Base-by-base conservation (phyloP, 2,888 invertebrate genomes). In the Rhamnusium bicolor region DNA sequence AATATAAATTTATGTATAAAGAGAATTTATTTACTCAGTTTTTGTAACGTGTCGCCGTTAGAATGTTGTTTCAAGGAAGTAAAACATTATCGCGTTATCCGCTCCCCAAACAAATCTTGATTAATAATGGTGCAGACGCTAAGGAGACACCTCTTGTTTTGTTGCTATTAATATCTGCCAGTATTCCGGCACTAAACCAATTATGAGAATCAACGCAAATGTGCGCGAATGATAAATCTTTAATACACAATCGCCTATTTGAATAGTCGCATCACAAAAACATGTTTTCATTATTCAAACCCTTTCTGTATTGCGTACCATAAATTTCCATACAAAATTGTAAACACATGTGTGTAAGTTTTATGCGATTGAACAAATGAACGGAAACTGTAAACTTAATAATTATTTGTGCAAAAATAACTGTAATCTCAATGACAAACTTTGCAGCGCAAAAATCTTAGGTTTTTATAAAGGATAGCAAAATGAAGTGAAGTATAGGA, bases 161-260 rank as follows among this genome's bases (percentile, higher is more conserved):
- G 83, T 83, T 79, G 79, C 82, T 82, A 84, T 84, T 84, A 84
- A 84, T 84, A 84, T 84, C 84, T 83, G 84, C 80, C 84, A 85
- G 75, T 78, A 80, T 78, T 78, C 81, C 77, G 74, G 80, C 83
- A 79, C 81, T 84, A 82, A 83, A 84, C 84, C 84, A 85, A 85
- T 85, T 85, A 84, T 82, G 81, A 78, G 82, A 85, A 84, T 83
- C 83, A 82, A 82, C 82, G 82, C 81, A 82, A 84, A 84, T 81
- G 83, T 77, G 80, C 77, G 77, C 80, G 79, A 82, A 84, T 85
- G 82, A 84, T 85, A 84, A 85, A 85, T 85, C 82, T 84, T 82
- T 82, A 81, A 82, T 81, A 82, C 79, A 82, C 83, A 83, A 84
- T 82, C 81, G 80, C 79, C 74, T 79, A 79, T 83, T 80, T 81